phyloP scores from a whole-genome alignment of 2,113 vertebrate species.

The Gobius niger region DNA sequence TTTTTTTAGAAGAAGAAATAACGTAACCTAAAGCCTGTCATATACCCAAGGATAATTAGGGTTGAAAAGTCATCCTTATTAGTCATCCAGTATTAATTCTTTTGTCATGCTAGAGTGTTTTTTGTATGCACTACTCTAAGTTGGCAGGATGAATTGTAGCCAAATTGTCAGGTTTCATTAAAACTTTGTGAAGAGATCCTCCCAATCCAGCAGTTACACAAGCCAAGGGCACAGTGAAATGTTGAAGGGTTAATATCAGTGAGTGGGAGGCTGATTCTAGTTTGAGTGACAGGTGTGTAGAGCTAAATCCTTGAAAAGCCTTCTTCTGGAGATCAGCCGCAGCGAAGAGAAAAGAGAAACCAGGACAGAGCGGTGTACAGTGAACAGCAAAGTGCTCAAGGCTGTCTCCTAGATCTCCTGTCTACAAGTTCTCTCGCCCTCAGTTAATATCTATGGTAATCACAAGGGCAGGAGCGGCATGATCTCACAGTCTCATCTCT shows the following conservation, averaged over 20 bases:
- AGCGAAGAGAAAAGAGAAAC: conserved; percentile 10
- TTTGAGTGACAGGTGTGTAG: conserved; percentile 65
- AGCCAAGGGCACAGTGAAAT: not conserved
- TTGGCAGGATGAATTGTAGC: no score
- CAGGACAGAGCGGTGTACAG: conserved; percentile 17
- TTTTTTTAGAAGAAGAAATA: no score
- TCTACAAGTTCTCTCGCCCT: conserved; percentile 38
- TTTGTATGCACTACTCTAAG: no score
- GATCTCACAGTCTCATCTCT: conserved; percentile 42
- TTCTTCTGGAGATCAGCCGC: conserved; percentile 39
- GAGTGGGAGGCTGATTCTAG: not conserved
- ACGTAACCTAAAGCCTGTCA: no score
- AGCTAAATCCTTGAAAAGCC: conserved; percentile 59
- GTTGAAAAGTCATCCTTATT: no score
- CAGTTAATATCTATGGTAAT: conserved; percentile 69
- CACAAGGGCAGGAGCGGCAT: conserved; percentile 35
- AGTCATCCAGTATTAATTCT: no score
- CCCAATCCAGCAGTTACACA: not conserved
- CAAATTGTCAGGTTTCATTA: not conserved
- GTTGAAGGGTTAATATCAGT: conserved; percentile 10
- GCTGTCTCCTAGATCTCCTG: conserved; percentile 47
- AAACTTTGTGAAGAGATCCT: no score
- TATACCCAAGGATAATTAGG: no score
- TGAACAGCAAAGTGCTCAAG: conserved; percentile 52
- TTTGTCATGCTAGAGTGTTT: no score